Conservation (phyloP, 35 echinoderm and acorn worm genomes). For the Acanthaster planci region DNA sequence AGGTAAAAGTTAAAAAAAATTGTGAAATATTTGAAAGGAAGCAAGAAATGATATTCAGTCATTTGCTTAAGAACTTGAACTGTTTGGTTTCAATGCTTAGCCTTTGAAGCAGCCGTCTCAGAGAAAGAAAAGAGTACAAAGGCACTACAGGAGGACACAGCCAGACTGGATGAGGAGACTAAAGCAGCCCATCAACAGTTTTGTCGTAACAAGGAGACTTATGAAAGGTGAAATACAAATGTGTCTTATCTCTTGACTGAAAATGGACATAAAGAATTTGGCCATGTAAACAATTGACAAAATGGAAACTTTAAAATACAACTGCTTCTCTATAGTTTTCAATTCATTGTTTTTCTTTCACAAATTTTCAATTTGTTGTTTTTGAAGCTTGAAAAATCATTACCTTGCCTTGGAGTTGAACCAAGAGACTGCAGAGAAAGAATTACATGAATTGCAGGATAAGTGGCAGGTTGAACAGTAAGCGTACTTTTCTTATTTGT, state of each 20-base stretch:
- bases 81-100: no score
- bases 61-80: no score
- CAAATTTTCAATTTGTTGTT: no score
- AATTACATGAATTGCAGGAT: slow-evolving; percentile 12
- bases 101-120: neutral
- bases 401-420: slow-evolving; percentile 7
- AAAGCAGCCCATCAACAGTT: slow-evolving; percentile 6
- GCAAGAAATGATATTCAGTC: no score
- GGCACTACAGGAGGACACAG: neutral
- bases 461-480: slow-evolving; percentile 7
- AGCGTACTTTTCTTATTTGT: neutral
- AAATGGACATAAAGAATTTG: no score
- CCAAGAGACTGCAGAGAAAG: slow-evolving; percentile 18
- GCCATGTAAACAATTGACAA: no score
- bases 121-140: neutral
- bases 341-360: no score
- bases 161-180: neutral
- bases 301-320: no score
- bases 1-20: no score
- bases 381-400: slow-evolving; percentile 10
- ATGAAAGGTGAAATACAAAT: neutral
- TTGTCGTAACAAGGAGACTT: slow-evolving; percentile 2
- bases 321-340: no score
- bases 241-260: no score
- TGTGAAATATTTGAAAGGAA: no score